phyloP scores from a whole-genome alignment of 2,888 invertebrate species.

The Eilema caniola region DNA sequence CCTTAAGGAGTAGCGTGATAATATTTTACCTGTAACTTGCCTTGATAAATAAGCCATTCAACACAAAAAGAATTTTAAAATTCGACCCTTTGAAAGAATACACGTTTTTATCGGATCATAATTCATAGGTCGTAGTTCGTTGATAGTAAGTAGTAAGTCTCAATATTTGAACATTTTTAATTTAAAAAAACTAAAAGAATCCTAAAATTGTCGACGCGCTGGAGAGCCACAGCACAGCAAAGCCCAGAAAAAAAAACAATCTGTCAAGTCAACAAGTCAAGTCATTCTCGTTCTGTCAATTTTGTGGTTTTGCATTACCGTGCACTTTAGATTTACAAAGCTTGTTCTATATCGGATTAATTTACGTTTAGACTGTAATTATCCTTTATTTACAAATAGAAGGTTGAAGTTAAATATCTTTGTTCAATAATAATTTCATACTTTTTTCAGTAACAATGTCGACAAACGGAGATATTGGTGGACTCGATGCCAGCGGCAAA shows the following conservation, averaged over 20 bases:
- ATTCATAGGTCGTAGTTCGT: too few relatives aligned
- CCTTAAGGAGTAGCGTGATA: too few relatives aligned
- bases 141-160: too few relatives aligned
- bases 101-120: too few relatives aligned
- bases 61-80: too few relatives aligned
- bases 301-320: constrained; percentile 55
- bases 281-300: constrained; percentile 38
- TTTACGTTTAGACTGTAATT: constrained; percentile 22
- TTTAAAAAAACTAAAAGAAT: too few relatives aligned
- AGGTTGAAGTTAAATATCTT: background rate
- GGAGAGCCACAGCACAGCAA: background rate
- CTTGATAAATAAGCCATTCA: too few relatives aligned
- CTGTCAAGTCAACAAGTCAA: constrained; percentile 36
- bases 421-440: constrained; percentile 23
- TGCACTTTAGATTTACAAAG: constrained; percentile 25
- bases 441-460: constrained; percentile 68
- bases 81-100: too few relatives aligned
- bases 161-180: too few relatives aligned
- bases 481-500: constrained; percentile 82
- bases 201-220: background rate
- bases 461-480: constrained; percentile 76
- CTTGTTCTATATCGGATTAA: constrained; percentile 24
- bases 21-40: too few relatives aligned
- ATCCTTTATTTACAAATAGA: background rate
- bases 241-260: background rate